Evolutionary conservation across 2,113 vertebrate genomes (phyloP), one percentile per base, ranked within the genome.

Genomic region (Mastomys natalensis): DNA sequence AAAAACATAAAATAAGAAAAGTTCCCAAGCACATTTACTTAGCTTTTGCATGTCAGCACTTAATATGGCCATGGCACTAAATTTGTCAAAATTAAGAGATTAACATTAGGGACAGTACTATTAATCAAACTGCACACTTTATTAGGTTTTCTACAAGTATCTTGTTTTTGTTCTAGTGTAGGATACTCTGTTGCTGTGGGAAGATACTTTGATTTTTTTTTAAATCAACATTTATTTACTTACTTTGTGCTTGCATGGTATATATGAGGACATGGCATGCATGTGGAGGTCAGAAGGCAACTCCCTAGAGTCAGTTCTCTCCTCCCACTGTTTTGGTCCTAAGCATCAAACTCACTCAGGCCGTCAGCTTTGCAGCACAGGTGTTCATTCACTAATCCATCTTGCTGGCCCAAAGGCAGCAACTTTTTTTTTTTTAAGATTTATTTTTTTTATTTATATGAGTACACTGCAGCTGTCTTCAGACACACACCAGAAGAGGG

Each of bases 31-130:
- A 19, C 0, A 9, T 95, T 89, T 26, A 78, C 72, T 60, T 26
- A 90, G 24, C 53, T 87, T 92, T 34, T 12, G 7, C 40, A 68
- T 26, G 78, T 85, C 31, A 95, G 60, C 70, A 80, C 91, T 17
- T 89, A 68, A 77, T 6, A 85, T 90, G 37, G 76, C 68, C 15
- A 45, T 87, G 89, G 66, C 26, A 58, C 43, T n/a, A n/a, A 16
- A 37, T 93, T 68, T 86, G 51, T 88, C 53, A 80, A 89, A 92
- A 96, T 89, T 48, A 85, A 60, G 78, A 87, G 68, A 86, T 81
- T 62, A 26, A 24, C 60, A 17, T 62, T 62, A 62, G 60, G 60
- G 60, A 26, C 60, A 62, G 60, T 58, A 94, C 55, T 43, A 0
- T 51, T 94, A 94, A 64, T 40, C 29, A 78, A 45, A 77, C 3